Evolutionary conservation across 2,888 invertebrate genomes (phyloP).

Genomic region (Taenaris catops): DNA sequence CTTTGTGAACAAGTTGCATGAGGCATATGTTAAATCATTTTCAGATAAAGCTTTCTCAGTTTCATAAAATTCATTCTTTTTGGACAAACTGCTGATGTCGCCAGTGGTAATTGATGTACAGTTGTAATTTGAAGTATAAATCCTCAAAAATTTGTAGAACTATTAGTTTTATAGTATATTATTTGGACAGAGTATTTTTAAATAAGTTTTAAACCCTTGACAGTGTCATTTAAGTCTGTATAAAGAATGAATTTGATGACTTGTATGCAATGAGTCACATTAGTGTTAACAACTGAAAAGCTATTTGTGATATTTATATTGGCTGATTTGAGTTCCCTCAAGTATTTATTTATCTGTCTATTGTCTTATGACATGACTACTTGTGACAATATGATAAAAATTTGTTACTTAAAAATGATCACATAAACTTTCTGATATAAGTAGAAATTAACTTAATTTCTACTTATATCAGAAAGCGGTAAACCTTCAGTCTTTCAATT

Average conservation of each 20-base stretch:
- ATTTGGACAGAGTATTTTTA: slow-evolving; percentile 67
- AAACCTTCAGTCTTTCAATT: too few relatives aligned
- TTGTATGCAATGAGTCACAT: slow-evolving; percentile 37
- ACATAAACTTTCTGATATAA: too few relatives aligned
- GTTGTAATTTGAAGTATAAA: slow-evolving; percentile 69
- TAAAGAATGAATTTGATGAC: slow-evolving; percentile 66
- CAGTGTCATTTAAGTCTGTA: slow-evolving; percentile 60
- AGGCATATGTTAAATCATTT: slow-evolving; percentile 94
- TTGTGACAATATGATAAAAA: slow-evolving; percentile 5
- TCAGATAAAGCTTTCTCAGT: slow-evolving; percentile 81
- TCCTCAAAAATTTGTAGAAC: slow-evolving; percentile 47
- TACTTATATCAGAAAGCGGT: too few relatives aligned
- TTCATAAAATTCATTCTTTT: slow-evolving; percentile 57
- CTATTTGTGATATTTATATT: slow-evolving; percentile 68
- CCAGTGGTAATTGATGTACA: slow-evolving; percentile 60
- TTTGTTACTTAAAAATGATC: slow-evolving; percentile 1
- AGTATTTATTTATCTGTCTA: slow-evolving; percentile 10
- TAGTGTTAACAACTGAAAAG: slow-evolving; percentile 50
- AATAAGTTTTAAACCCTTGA: slow-evolving; percentile 75
- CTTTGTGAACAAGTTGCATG: slow-evolving; percentile 93
- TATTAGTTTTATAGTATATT: slow-evolving; percentile 25
- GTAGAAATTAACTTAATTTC: too few relatives aligned
- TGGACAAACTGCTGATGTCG: slow-evolving; percentile 40
- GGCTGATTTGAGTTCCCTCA: slow-evolving; percentile 32
- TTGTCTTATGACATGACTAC: slow-evolving; percentile 1